Base-by-base conservation (phyloP, 2,797 vertebrate species). In the Scarus forsteni region DNA sequence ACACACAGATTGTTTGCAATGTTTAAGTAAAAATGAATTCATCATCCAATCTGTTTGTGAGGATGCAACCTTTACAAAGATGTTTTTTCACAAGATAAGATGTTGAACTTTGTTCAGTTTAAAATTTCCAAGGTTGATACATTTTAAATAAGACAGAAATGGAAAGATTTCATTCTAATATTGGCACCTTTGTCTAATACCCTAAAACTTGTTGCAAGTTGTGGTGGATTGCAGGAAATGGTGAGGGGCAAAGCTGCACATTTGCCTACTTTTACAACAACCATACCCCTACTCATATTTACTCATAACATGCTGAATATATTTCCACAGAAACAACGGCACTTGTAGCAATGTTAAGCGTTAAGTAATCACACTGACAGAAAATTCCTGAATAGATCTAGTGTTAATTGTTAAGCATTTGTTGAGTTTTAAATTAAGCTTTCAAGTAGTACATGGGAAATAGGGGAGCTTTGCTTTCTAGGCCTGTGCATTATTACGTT, bases 201-300 rank as follows among this genome's bases (percentile, higher is more conserved):
- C 48, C 16, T 11, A 34, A 44, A 69, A 53, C 53, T 52, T 80
- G 53, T 52, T 60, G 42, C 8, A 49, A 43, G 50, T 36, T 70
- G 73, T 79, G 79, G 77, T 87, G 84, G 85, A 89, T 27, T 73
- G 82, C 51, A 65, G 12, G 19, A 76, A 64, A 66, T 53, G 66
- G 48, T 66, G 66, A 71, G 38, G 69, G 49, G 62, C 35, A 59
- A 73, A 60, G 64, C 73, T 61, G 69, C 72, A 77, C 54, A 75
- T 87, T 86, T 91, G 88, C 86, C 88, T 89, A 83, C 88, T 88
- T 84, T 91, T 80, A 43, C 61, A 55, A 55, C 48, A 62, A 74
- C 52, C 79, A 53, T 35, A 56, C 66, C 75, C 83, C 49, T 75
- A 85, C 85, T 79, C 64, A 81, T 77, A 76, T 74, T 64, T 61